phyloP scores from a whole-genome alignment of 2,113 vertebrate species.

The Climacteris rufus region DNA sequence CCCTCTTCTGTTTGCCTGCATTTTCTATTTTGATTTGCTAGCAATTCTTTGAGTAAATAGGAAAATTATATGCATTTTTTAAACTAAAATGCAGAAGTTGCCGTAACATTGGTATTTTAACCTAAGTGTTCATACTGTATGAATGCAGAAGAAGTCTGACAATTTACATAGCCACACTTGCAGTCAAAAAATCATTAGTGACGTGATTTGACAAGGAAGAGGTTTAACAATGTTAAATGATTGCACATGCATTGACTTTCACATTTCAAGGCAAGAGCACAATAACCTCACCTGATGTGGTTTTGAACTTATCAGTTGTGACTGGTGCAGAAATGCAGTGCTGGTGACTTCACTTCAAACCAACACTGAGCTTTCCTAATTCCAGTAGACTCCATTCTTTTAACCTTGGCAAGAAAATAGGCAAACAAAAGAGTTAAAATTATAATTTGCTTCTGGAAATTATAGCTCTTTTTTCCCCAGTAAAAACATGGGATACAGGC shows the following conservation, averaged over 20 bases:
- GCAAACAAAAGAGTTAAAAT: neutral
- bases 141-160: neutral
- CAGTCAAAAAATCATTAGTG: conserved; percentile 4
- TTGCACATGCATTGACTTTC: conserved; percentile 28
- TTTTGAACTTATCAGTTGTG: conserved; percentile 27
- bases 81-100: neutral
- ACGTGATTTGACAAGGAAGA: conserved; percentile 33
- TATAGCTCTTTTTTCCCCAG: neutral
- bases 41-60: neutral
- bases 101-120: neutral
- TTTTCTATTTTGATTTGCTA: neutral
- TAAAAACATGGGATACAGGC: neutral
- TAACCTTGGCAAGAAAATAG: neutral
- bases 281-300: neutral
- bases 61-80: neutral
- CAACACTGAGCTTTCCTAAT: neutral
- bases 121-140: neutral
- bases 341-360: neutral
- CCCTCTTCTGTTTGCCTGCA: neutral
- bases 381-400: neutral
- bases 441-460: neutral
- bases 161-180: neutral
- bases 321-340: neutral
- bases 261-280: conserved; percentile 26
- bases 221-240: neutral